These are phyloP conservation scores for Zootoca vivipara DNA, from an alignment of 2,113 vertebrate species.

Conservation along the genomic window DNA sequence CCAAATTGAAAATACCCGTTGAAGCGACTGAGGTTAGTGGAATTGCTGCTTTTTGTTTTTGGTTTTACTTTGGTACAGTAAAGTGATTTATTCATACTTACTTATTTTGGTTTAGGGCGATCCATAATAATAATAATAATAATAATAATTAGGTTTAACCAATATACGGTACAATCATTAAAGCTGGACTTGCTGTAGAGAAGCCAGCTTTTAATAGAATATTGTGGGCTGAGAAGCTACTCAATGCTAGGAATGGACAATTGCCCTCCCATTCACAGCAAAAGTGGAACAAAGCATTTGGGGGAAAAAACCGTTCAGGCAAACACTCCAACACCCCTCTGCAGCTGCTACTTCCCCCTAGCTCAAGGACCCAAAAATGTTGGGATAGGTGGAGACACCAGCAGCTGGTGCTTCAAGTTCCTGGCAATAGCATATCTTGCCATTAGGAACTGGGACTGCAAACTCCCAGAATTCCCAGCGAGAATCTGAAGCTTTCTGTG, in stretches of 20 bases:
- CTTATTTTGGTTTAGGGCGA: neutral
- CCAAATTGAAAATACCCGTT: constrained; percentile 80
- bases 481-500: neutral
- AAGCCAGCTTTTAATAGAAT: neutral
- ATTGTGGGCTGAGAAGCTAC: neutral
- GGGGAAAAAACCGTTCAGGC: neutral
- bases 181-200: neutral
- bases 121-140: neutral
- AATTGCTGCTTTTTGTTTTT: neutral
- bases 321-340: neutral
- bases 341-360: neutral
- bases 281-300: neutral
- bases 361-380: neutral
- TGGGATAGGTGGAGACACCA: too few relatives aligned
- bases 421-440: neutral
- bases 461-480: neutral
- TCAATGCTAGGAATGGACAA: too few relatives aligned
- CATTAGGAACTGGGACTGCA: neutral
- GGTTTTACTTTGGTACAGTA: neutral
- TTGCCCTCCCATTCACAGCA: neutral
- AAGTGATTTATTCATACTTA: neutral
- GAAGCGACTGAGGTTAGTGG: constrained; percentile 85
- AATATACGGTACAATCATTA: neutral
- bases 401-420: neutral
- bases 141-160: neutral